Evolutionary conservation across 64 coral and sea anemone genomes (phyloP).

Genomic region (Montipora sp.): DNA sequence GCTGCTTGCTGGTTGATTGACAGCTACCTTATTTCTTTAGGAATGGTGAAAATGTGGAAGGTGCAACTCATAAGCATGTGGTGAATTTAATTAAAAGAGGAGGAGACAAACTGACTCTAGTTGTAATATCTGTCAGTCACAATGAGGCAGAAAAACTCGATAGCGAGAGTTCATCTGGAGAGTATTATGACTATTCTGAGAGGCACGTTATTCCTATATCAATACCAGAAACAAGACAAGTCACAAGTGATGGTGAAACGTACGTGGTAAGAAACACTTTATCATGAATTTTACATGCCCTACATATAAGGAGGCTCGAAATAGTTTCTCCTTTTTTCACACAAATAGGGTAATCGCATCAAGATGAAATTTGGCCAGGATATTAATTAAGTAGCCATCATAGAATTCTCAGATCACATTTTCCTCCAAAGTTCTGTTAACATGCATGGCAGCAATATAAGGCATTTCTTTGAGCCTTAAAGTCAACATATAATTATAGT

Average conservation of each 20-base stretch:
- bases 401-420: too few species aligned
- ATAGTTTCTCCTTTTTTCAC: too few species aligned
- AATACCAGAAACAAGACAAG: slow-evolving; percentile 91
- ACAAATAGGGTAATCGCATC: too few species aligned
- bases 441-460: too few species aligned
- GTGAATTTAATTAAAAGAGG: slow-evolving; percentile 92
- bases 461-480: too few species aligned
- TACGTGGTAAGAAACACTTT: slow-evolving; percentile 65
- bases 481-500: too few species aligned
- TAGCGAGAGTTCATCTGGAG: slow-evolving; percentile 93
- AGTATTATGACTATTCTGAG: slow-evolving; percentile 91
- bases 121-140: slow-evolving; percentile 88
- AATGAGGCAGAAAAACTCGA: slow-evolving; percentile 85
- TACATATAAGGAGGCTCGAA: too few species aligned
- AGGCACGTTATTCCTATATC: slow-evolving; percentile 73
- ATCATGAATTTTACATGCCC: too few species aligned
- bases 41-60: slow-evolving; percentile 96
- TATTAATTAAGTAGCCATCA: too few species aligned
- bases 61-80: slow-evolving; percentile 92
- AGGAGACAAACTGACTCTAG: slow-evolving; percentile 68
- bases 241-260: slow-evolving; percentile 62
- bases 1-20: too few species aligned
- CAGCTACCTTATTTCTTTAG: slow-evolving; percentile 40
- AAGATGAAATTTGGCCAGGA: too few species aligned
- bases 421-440: too few species aligned